These are phyloP conservation scores for Melieria crassipennis DNA, from an alignment of 2,888 invertebrate species.

Conservation along the genomic window DNA sequence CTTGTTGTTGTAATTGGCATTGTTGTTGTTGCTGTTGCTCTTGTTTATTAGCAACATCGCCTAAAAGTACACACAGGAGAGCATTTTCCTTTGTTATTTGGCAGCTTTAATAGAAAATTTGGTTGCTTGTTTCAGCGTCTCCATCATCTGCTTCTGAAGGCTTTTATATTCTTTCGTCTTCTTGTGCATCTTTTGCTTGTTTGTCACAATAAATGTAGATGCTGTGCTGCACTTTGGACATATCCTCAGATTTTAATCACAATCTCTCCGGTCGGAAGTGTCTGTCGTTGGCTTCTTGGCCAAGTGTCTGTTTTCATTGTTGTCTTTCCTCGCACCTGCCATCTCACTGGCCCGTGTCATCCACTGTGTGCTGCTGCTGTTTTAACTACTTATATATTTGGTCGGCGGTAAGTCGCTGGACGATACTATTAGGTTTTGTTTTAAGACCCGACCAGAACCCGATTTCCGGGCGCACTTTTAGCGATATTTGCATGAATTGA, in stretches of 20 bases:
- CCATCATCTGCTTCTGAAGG: not conserved
- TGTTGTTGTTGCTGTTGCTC: constrained; percentile 1
- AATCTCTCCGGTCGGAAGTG: not conserved
- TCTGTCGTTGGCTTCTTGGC: too few relatives aligned
- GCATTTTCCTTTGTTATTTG: constrained; percentile 1
- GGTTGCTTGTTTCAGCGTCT: not conserved
- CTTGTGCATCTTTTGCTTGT: not conserved
- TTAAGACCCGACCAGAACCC: too few relatives aligned
- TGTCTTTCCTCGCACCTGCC: not conserved
- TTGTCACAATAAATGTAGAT: not conserved
- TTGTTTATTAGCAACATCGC: constrained; percentile 4
- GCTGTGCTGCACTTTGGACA: not conserved
- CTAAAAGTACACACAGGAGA: constrained; percentile 8
- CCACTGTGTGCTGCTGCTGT: too few relatives aligned
- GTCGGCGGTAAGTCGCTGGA: too few relatives aligned
- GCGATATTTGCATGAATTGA: too few relatives aligned
- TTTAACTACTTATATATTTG: too few relatives aligned
- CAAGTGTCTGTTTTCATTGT: not conserved
- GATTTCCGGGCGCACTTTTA: too few relatives aligned
- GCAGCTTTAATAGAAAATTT: too few relatives aligned
- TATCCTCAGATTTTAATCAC: constrained; percentile 16
- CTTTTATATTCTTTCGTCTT: not conserved
- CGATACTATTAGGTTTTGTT: too few relatives aligned
- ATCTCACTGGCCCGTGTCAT: not conserved
- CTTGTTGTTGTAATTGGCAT: not conserved